Evolutionary conservation across 2,113 vertebrate species (phyloP).

Genomic region (Propithecus coquereli): DNA sequence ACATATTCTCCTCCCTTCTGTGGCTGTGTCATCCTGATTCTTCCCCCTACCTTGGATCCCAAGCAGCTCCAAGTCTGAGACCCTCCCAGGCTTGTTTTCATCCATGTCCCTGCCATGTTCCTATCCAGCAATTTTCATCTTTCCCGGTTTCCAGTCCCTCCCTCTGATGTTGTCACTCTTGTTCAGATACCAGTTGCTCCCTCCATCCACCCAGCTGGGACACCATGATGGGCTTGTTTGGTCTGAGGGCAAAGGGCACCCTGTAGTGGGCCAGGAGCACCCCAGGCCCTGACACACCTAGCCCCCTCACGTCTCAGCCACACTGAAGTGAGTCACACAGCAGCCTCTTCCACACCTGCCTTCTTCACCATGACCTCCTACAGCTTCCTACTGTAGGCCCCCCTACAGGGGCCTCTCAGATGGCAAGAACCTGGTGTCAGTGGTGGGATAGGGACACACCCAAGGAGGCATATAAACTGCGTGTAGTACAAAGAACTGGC

Average conservation of each 20-base stretch:
- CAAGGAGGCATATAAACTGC: not conserved
- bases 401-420: not conserved
- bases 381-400: not conserved
- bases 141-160: not conserved
- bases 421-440: not conserved
- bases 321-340: not conserved
- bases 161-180: not conserved
- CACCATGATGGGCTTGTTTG: not conserved
- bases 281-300: not conserved
- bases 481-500: too few species aligned
- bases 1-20: not conserved
- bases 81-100: not conserved
- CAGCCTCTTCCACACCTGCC: not conserved
- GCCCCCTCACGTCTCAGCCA: not conserved
- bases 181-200: not conserved
- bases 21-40: not conserved
- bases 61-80: not conserved
- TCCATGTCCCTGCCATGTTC: fast-evolving
- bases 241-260: not conserved
- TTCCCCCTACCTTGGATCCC: not conserved
- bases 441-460: fast-evolving
- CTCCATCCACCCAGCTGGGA: too few species aligned
- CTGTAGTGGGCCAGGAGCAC: too few species aligned
- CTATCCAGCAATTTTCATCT: not conserved
- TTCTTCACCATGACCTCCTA: not conserved